Percentiles rank a stretch among this genome's conserved stretches.
Evolutionary conservation across 1,140 invertebrate genomes (phyloP).

Genomic region (Drosophila nannoptera): DNA sequence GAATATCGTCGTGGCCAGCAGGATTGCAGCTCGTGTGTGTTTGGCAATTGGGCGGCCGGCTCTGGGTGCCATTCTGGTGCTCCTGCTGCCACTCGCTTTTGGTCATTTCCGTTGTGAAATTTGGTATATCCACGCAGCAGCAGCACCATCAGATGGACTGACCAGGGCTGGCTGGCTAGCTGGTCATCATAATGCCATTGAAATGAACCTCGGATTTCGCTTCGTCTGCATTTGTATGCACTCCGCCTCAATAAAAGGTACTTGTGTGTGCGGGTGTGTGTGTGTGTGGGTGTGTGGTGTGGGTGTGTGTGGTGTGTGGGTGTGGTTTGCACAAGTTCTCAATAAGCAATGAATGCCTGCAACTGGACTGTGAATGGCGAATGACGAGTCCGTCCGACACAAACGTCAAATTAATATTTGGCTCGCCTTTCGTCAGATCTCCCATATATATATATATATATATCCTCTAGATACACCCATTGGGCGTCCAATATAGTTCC

Average conservation of each 20-base stretch:
- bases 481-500: too few relatives aligned
- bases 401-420: too few relatives aligned
- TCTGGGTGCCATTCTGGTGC: not conserved
- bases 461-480: too few relatives aligned
- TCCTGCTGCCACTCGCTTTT: not conserved
- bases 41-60: constrained; percentile 1
- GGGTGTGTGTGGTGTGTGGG: constrained; percentile 21
- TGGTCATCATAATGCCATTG: constrained; percentile 71
- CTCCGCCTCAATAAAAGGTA: constrained; percentile 25
- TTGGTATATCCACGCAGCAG: constrained; percentile 50
- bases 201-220: constrained; percentile 44
- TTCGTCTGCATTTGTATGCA: constrained; percentile 23
- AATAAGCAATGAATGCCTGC: constrained; percentile 3
- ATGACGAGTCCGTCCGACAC: too few relatives aligned
- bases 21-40: constrained; percentile 6
- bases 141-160: constrained; percentile 42
- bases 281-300: constrained; percentile 3
- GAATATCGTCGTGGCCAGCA: constrained; percentile 40
- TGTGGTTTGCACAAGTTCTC: constrained; percentile 1
- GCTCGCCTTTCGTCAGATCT: too few relatives aligned
- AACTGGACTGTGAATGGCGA: too few relatives aligned
- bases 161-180: constrained; percentile 7
- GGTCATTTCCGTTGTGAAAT: constrained; percentile 61
- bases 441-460: too few relatives aligned
- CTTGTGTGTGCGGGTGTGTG: constrained; percentile 3